Evolutionary conservation across 2,888 invertebrate species (phyloP), one percentile per base, ranked within the genome.

Genomic region (Bellardia pandia): DNA sequence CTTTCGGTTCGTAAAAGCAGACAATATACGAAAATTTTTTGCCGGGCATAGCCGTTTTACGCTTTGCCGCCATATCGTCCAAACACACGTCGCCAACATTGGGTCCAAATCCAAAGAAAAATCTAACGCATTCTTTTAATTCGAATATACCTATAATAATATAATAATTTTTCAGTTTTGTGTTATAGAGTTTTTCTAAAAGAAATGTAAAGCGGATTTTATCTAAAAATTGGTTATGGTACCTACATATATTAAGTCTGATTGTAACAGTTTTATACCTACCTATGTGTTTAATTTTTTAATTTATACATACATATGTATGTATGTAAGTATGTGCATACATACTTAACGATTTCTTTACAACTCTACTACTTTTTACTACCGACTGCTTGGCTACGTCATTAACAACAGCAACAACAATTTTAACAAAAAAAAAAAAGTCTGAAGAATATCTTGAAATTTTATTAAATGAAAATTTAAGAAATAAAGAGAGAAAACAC

Each of bases 1-100:
- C 62, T 30, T 77, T 64, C 71, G 62, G 69, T 84, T 72, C 42
- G 51, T 68, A 62, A 86, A 79, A 53, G 53, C 66, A 82, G 75
- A 69, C 79, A 79, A 75, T 71, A 69, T 75, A 45, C 13, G 66
- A 76, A 80, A 75, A 77, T 85, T 85, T 81, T 85, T 68, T 85
- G 68, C 87, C 87, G 87, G 87, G 75, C 81, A 78, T 77, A 79
- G 76, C 77, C 76, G 58, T 86, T 64, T 8, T 45, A 75, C 62
- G 64, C 53, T 78, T 79, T 80, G 66, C 86, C 83, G 78, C 71
- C 80, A 71, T 53, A 72, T 66, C 69, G 48, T 60, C 64, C 51
- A 74, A 37, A 40, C 53, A 53, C 56, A 85, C 74, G 58, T 76
- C 71, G 77, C 64, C 42, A 81, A 58, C 40, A 53, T 82, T 62